Percentiles rank a stretch among this genome's conserved stretches.
Conservation (phyloP, 2,888 invertebrate species). For the Ennomos fuscantarius region DNA sequence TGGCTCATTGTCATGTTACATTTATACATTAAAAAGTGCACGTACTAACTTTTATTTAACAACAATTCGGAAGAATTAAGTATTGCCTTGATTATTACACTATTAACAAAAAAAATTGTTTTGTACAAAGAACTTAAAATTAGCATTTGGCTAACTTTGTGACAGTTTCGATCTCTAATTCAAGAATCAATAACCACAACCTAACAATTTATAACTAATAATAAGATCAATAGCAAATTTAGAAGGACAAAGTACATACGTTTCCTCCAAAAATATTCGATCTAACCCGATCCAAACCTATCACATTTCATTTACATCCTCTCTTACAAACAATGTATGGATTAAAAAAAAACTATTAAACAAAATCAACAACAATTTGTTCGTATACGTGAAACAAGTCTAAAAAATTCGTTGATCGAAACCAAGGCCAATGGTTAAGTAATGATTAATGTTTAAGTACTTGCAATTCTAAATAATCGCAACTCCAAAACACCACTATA, state of each 20-base stretch:
- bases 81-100: slow-evolving; percentile 71
- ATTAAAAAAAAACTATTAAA: slow-evolving; percentile 60
- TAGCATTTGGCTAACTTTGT: slow-evolving; percentile 79
- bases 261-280: slow-evolving; percentile 71
- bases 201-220: slow-evolving; percentile 67
- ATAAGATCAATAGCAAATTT: slow-evolving; percentile 64
- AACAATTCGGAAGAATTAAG: slow-evolving; percentile 79
- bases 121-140: slow-evolving; percentile 74
- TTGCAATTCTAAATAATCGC: slow-evolving; percentile 20
- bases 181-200: slow-evolving; percentile 73
- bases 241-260: slow-evolving; percentile 57
- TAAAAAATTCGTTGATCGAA: slow-evolving; percentile 53
- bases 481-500: slow-evolving; percentile 37
- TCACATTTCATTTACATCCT: slow-evolving; percentile 68
- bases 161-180: slow-evolving; percentile 61
- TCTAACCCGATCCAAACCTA: slow-evolving; percentile 64
- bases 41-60: slow-evolving; percentile 59
- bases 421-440: slow-evolving; percentile 54
- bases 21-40: slow-evolving; percentile 66
- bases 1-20: slow-evolving; percentile 68
- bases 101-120: slow-evolving; percentile 58
- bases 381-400: slow-evolving; percentile 81
- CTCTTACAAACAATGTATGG: slow-evolving; percentile 59
- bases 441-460: slow-evolving; percentile 42
- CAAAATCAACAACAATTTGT: slow-evolving; percentile 53